These are phyloP conservation scores for Melipona beecheii DNA, from an alignment of 2,888 invertebrate species.

Conservation along the genomic window DNA sequence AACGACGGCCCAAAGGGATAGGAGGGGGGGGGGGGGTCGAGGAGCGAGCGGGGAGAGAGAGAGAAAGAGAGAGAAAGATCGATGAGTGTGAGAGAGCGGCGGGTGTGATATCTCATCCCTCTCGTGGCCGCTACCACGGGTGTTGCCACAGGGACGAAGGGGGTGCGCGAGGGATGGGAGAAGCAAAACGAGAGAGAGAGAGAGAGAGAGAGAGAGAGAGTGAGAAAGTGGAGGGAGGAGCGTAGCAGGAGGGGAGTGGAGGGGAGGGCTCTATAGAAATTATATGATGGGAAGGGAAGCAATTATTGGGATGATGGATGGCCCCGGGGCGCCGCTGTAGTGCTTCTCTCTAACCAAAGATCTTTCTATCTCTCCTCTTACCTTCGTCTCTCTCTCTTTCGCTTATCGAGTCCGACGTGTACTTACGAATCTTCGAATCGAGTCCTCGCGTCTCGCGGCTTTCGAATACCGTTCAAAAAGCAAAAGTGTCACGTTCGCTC, in stretches of 20 bases:
- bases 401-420: conserved; percentile 10
- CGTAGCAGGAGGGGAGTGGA: conserved; percentile 13
- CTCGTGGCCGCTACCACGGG: conserved; percentile 64
- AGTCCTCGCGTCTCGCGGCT: no score
- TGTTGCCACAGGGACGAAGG: conserved; percentile 64
- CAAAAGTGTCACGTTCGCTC: no score
- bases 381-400: conserved; percentile 34
- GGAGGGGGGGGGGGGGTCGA: conserved; percentile 24
- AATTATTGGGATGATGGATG: conserved; percentile 80
- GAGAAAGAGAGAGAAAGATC: conserved; percentile 29
- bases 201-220: conserved; percentile 25
- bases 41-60: background rate
- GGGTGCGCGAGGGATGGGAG: conserved; percentile 57
- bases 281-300: conserved; percentile 74
- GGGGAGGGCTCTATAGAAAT: conserved; percentile 79
- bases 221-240: conserved; percentile 41
- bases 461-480: no score
- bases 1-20: conserved; percentile 4
- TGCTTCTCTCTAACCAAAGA: conserved; percentile 79
- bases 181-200: conserved; percentile 18
- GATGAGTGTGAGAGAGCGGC: conserved; percentile 61
- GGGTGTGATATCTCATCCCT: conserved; percentile 64
- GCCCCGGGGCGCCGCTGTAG: conserved; percentile 81
- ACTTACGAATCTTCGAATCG: no score
- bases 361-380: conserved; percentile 60